A percentile compares a stretch with the other conserved stretches of the same genome.
phyloP scores from a whole-genome alignment of 1,140 invertebrate genomes.

The Scaptomyza graminum region DNA sequence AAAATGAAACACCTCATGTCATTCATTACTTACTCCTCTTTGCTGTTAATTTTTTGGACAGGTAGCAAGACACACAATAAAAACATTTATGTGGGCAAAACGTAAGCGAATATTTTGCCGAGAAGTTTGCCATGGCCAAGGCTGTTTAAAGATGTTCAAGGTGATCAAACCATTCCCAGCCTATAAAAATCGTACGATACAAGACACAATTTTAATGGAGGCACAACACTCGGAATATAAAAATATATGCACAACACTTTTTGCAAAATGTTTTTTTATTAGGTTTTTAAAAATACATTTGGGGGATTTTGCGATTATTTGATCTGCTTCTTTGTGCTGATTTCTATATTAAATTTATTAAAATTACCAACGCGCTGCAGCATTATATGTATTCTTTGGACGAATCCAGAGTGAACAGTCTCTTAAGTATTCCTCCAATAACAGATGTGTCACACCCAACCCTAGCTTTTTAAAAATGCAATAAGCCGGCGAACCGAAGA shows the following conservation, averaged over 20 bases:
- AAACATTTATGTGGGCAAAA: constrained; percentile 19
- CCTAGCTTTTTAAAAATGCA: constrained; percentile 54
- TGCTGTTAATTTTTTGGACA: constrained; percentile 11
- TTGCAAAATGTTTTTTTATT: constrained; percentile 37
- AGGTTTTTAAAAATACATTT: constrained; percentile 39
- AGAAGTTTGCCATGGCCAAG: constrained; percentile 1
- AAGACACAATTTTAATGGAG: constrained; percentile 32
- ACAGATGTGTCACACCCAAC: constrained; percentile 62
- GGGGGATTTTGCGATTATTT: constrained; percentile 1
- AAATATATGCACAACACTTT: not conserved
- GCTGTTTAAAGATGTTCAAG: constrained; percentile 11
- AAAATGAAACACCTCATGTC: constrained; percentile 19
- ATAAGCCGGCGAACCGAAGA: constrained; percentile 28
- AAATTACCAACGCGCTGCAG: constrained; percentile 5
- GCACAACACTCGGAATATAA: constrained; percentile 27
- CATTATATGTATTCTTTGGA: constrained; percentile 4
- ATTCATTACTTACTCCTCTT: constrained; percentile 42
- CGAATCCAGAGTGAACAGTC: constrained; percentile 9
- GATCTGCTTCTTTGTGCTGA: constrained; percentile 11
- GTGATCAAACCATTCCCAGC: constrained; percentile 18
- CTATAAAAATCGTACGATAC: constrained; percentile 28
- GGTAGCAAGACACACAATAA: constrained; percentile 34
- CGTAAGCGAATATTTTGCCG: constrained; percentile 7
- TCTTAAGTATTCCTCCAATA: constrained; percentile 18
- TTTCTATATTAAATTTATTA: constrained; percentile 45